These are phyloP conservation scores for Campoletis raptor DNA, from an alignment of 2,888 invertebrate genomes.

Conservation along the genomic window DNA sequence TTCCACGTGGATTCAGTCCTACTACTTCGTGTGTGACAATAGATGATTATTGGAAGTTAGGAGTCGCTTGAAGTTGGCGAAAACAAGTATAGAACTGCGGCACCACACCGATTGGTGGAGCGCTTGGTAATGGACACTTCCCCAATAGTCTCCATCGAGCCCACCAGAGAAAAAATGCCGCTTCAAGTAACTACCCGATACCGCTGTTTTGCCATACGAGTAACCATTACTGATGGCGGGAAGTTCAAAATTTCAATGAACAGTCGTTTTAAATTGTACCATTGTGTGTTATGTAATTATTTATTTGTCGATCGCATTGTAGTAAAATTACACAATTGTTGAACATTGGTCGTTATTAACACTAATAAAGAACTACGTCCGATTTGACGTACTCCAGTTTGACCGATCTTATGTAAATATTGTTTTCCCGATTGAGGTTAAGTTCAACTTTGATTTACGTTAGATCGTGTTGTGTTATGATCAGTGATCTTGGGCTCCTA, in stretches of 20 bases:
- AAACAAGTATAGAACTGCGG: neutral
- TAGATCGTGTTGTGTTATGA: constrained; percentile 28
- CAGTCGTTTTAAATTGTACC: neutral
- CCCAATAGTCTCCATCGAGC: neutral
- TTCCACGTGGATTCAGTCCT: constrained; percentile 23
- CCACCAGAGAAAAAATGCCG: neutral
- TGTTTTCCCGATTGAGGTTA: constrained; percentile 42
- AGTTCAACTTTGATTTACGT: neutral
- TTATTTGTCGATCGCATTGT: neutral
- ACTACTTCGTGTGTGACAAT: neutral
- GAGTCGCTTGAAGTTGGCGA: neutral
- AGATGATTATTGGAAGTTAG: neutral
- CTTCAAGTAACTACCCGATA: neutral
- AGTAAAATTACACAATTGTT: neutral
- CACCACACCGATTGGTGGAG: neutral
- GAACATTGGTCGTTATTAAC: neutral
- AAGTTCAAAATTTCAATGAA: neutral
- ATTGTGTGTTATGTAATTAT: neutral
- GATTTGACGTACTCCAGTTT: no score
- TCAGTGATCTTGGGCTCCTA: constrained; percentile 31
- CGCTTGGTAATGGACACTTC: no score
- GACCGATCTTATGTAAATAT: neutral
- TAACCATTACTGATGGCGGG: neutral
- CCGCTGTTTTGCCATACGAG: neutral
- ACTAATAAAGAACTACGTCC: neutral